A percentile compares a stretch with the other conserved stretches of the same genome.
These are phyloP conservation scores for Apostichopus leukothele DNA, from an alignment of 53 echinoderm and acorn worm genomes.

Conservation along the genomic window DNA sequence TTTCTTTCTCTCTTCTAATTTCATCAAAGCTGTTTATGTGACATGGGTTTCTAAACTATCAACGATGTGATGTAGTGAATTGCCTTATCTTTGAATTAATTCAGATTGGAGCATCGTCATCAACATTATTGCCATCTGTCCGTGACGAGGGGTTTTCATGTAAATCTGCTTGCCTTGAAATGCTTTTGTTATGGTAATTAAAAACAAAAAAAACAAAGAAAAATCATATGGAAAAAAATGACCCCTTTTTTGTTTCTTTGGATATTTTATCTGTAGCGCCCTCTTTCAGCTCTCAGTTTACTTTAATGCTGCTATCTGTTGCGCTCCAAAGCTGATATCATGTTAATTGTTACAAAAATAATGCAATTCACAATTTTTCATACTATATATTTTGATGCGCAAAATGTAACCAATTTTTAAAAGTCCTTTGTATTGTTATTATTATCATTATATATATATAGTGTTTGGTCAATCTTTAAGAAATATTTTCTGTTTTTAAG, in stretches of 20 bases:
- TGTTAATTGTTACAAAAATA: slow-evolving; percentile 46
- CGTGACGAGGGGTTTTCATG: neutral
- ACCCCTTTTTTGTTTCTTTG: neutral
- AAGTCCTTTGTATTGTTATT: slow-evolving; percentile 45
- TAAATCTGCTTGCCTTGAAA: slow-evolving; percentile 41
- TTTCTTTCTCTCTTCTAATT: slow-evolving; percentile 4
- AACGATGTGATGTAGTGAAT: slow-evolving; percentile 46
- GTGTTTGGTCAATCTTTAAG: slow-evolving; percentile 43
- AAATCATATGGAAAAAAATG: neutral
- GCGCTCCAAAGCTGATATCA: slow-evolving; percentile 32
- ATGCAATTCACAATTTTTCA: slow-evolving; percentile 45
- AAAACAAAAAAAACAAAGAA: neutral
- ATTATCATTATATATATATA: slow-evolving; percentile 47
- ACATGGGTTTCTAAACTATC: slow-evolving; percentile 41
- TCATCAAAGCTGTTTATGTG: slow-evolving; percentile 41
- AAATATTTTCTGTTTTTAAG: slow-evolving; percentile 26
- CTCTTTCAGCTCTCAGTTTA: neutral
- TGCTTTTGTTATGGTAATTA: neutral
- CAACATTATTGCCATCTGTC: neutral
- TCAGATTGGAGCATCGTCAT: slow-evolving; percentile 33
- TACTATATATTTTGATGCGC: slow-evolving; percentile 48
- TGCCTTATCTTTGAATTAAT: slow-evolving; percentile 38
- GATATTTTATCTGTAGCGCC: neutral
- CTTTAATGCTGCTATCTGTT: neutral
- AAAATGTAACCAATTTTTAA: slow-evolving; percentile 46